phyloP scores from a whole-genome alignment of 1,140 invertebrate species.

The Zaprionus nigranus region DNA sequence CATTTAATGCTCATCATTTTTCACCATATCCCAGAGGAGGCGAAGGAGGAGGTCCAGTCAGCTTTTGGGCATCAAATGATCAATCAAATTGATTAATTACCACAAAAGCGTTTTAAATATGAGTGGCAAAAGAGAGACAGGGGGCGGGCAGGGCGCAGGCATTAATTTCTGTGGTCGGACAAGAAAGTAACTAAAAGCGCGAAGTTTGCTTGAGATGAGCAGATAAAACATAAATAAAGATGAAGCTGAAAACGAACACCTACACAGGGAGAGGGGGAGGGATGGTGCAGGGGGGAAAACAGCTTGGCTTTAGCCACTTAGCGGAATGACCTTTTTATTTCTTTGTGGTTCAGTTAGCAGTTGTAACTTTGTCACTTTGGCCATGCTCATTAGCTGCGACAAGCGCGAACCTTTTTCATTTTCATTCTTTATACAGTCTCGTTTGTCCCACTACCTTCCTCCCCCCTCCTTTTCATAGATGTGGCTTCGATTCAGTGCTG shows the following conservation, averaged over 20 bases:
- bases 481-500: not conserved
- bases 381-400: slow-evolving; percentile 49
- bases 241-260: slow-evolving; percentile 17
- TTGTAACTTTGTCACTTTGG: slow-evolving; percentile 53
- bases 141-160: not conserved
- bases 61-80: slow-evolving; percentile 62
- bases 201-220: slow-evolving; percentile 27
- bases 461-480: not conserved
- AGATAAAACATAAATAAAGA: slow-evolving; percentile 38
- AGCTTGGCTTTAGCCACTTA: slow-evolving; percentile 34
- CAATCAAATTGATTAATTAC: slow-evolving; percentile 83
- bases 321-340: slow-evolving; percentile 40
- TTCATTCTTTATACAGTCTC: not conserved
- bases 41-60: slow-evolving; percentile 18
- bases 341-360: slow-evolving; percentile 36
- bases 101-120: slow-evolving; percentile 70
- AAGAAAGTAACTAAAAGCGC: not conserved
- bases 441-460: not conserved
- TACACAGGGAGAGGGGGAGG: not conserved
- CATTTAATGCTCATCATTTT: slow-evolving; percentile 61
- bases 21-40: not conserved
- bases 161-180: slow-evolving; percentile 61
- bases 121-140: slow-evolving; percentile 10
- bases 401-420: slow-evolving; percentile 49
- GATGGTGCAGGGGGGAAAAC: not conserved